These are phyloP conservation scores for Malurus alboscapulatus DNA, from an alignment of 2,113 vertebrate species.

Conservation along the genomic window DNA sequence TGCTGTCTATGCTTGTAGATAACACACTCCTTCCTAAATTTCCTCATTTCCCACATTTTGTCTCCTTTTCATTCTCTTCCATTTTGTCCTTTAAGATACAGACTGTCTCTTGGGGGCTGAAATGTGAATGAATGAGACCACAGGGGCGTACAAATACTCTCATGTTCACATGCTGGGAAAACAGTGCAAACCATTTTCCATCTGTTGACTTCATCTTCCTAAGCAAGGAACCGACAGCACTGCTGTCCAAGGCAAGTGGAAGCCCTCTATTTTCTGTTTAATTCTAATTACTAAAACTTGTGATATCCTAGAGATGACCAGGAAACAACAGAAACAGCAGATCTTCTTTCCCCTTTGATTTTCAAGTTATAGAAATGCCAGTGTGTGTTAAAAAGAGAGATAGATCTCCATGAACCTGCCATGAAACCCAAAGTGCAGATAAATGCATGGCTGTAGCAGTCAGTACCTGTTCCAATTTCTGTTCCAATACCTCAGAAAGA, in stretches of 20 bases:
- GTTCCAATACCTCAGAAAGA: not conserved
- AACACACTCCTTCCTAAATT: not conserved
- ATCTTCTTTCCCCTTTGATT: not conserved
- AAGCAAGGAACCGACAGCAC: not conserved
- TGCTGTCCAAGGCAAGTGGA: not conserved
- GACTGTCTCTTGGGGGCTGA: not conserved
- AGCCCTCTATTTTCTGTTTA: not conserved
- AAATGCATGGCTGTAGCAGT: not conserved
- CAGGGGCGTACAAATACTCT: not conserved
- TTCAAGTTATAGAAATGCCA: not conserved
- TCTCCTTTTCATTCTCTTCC: not conserved
- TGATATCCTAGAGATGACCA: not conserved
- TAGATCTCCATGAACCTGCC: not conserved
- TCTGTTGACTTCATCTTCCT: not conserved
- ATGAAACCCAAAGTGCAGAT: not conserved
- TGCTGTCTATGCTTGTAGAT: not conserved
- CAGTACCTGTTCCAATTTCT: not conserved
- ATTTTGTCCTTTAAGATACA: not conserved
- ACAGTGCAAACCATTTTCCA: not conserved
- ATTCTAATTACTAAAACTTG: not conserved
- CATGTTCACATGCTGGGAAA: not conserved
- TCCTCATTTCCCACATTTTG: not conserved
- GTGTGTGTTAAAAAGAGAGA: not conserved
- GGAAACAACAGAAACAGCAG: not conserved
- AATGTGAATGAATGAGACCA: not conserved